phyloP scores from a whole-genome alignment of 2,797 vertebrate genomes.

The Prionace glauca region DNA sequence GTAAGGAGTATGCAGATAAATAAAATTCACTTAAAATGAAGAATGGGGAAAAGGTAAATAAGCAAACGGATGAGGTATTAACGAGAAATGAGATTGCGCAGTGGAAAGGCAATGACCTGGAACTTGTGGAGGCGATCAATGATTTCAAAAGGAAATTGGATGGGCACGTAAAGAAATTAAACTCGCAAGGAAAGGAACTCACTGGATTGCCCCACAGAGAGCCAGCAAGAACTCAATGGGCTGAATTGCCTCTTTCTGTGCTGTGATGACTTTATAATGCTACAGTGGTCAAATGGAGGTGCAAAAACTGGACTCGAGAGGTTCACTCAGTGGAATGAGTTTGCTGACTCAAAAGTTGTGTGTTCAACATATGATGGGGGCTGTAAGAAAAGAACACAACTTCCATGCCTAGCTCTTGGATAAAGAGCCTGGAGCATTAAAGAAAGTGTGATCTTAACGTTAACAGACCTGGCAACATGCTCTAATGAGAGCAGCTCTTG shows the following conservation, averaged over 20 bases:
- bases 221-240: too few relatives aligned
- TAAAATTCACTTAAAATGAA: not conserved
- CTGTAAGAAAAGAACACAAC: not conserved
- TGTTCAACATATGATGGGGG: not conserved
- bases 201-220: too few relatives aligned
- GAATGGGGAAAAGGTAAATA: not conserved
- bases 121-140: not conserved
- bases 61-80: not conserved
- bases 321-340: not conserved
- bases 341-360: not conserved
- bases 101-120: not conserved
- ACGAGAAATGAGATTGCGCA: not conserved
- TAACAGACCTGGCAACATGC: not conserved
- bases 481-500: not conserved
- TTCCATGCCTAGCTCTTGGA: not conserved
- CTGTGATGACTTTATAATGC: too few relatives aligned
- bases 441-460: not conserved
- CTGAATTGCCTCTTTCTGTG: too few relatives aligned
- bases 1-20: not conserved
- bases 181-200: too few relatives aligned
- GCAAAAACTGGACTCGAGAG: not conserved
- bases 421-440: not conserved
- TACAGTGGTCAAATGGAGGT: not conserved
- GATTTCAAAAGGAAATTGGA: too few relatives aligned
- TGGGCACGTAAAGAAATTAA: too few relatives aligned